Base-by-base conservation (phyloP, 1,140 invertebrate genomes). In the Drosophila bocqueti region DNA sequence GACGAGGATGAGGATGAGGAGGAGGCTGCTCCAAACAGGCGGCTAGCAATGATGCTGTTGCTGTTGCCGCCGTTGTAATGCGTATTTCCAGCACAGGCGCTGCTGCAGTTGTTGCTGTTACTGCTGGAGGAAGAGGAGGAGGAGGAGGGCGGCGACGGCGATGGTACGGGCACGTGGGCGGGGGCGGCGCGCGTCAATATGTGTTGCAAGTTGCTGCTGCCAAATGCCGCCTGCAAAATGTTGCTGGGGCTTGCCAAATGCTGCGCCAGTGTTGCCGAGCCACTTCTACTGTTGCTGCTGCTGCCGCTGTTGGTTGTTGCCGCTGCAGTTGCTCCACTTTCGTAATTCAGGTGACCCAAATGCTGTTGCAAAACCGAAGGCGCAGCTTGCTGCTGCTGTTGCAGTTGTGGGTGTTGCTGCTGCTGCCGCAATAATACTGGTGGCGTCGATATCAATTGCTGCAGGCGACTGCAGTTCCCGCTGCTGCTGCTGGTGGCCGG, bases 311-410 rank as follows among this genome's bases (percentile, higher is more conserved):
- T 57, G 36, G 54, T 26, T 57, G 36, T 40, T 40, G 81, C 81
- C 63, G 83, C 81, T 75, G 89, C 69, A 75, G 90, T 71, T 82
- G 91, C 79, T 92, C 91, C 86, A 92, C 91, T 92, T 92, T 92
- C 91, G 91, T 84, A 92, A 92, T 92, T 92, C 83, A 92, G 83
- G 85, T 92, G 91, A 91, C 91, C 91, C 81, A 92, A 92, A 92
- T 92, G 91, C 80, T 92, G 91, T 91, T 92, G 91, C 87, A 92
- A 92, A 79, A 92, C 91, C 68, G 91, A 92, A 77, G 91, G 78
- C 72, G 76, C 75, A 50, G 76, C 66, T 18, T 62, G 65, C 43
- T 49, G 73, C 40, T 82, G 83, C 59, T 65, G 83, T 47, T 76
- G 79, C 49, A 64, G 78, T 57, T 57, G 71, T 36, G 64, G 81